Evolutionary conservation across 1,140 invertebrate species (phyloP).

Genomic region (Trypoxylus dichotomus): DNA sequence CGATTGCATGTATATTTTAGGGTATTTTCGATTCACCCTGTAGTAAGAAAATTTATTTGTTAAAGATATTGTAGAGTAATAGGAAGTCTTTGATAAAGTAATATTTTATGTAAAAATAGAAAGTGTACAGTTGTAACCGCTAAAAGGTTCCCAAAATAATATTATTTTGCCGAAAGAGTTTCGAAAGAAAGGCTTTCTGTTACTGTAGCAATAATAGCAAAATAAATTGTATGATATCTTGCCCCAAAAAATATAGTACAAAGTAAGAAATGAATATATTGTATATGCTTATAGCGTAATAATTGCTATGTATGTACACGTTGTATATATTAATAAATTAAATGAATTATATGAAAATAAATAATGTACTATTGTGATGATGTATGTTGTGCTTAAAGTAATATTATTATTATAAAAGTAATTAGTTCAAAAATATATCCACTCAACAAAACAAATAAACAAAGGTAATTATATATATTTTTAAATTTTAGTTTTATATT

Average conservation of each 20-base stretch:
- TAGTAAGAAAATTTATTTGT: too few species aligned
- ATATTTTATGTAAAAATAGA: too few species aligned
- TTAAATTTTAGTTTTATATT: too few species aligned
- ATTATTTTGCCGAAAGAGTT: too few species aligned
- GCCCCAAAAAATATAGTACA: background rate
- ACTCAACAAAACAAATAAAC: background rate
- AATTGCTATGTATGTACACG: background rate
- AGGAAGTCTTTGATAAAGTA: too few species aligned
- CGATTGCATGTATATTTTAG: too few species aligned
- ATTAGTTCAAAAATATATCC: background rate
- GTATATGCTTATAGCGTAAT: constrained; percentile 3
- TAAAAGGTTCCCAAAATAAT: too few species aligned
- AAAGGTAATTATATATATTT: too few species aligned
- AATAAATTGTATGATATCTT: background rate
- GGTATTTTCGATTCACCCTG: too few species aligned
- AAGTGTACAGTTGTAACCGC: too few species aligned
- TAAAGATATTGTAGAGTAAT: too few species aligned
- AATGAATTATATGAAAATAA: background rate
- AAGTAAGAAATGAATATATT: background rate
- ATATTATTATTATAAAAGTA: background rate
- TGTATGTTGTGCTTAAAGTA: background rate
- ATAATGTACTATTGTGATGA: background rate
- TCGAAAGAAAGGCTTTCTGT: background rate
- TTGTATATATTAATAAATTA: constrained; percentile 3
- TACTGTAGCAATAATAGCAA: background rate